Evolutionary conservation across 2,113 vertebrate genomes (phyloP).

Genomic region (Scartelaos histophorus): DNA sequence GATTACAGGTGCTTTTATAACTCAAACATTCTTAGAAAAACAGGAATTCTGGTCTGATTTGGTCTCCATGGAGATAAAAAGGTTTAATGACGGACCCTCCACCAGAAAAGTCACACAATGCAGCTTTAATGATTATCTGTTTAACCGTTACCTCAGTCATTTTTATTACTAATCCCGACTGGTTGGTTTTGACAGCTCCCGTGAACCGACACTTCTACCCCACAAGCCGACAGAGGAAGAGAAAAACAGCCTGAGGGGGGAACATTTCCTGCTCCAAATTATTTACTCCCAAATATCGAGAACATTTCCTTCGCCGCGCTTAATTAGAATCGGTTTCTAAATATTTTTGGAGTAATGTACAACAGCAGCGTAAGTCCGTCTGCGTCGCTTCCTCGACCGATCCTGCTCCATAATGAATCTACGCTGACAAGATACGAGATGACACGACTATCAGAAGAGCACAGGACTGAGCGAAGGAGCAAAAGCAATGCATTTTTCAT

Average conservation of each 20-base stretch:
- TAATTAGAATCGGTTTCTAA: slow-evolving; percentile 56
- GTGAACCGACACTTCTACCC: slow-evolving; percentile 52
- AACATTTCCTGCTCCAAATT: slow-evolving; percentile 42
- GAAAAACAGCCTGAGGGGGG: slow-evolving; percentile 39
- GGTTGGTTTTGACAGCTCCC: slow-evolving; percentile 39
- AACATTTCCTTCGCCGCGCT: slow-evolving; percentile 53
- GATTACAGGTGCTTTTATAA: too few relatives aligned
- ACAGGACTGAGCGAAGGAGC: slow-evolving; percentile 58
- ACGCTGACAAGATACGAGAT: slow-evolving; percentile 73
- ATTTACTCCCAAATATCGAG: slow-evolving; percentile 61
- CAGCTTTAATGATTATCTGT: too few relatives aligned
- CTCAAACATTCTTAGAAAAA: too few relatives aligned
- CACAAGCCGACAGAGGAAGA: slow-evolving; percentile 35
- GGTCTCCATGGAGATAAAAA: too few relatives aligned
- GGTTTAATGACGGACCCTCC: too few relatives aligned
- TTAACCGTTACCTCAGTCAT: too few relatives aligned
- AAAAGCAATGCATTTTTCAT: slow-evolving; percentile 73
- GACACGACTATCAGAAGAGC: slow-evolving; percentile 68
- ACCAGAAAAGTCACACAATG: too few relatives aligned
- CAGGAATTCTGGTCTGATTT: too few relatives aligned
- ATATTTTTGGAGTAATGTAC: slow-evolving; percentile 46
- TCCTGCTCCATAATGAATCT: slow-evolving; percentile 71
- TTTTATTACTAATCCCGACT: slow-evolving; percentile 11
- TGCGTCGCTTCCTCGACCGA: slow-evolving; percentile 57
- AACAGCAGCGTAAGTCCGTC: slow-evolving; percentile 20